These are phyloP conservation scores for Bombus superbus DNA, from an alignment of 1,140 invertebrate genomes.

Conservation along the genomic window DNA sequence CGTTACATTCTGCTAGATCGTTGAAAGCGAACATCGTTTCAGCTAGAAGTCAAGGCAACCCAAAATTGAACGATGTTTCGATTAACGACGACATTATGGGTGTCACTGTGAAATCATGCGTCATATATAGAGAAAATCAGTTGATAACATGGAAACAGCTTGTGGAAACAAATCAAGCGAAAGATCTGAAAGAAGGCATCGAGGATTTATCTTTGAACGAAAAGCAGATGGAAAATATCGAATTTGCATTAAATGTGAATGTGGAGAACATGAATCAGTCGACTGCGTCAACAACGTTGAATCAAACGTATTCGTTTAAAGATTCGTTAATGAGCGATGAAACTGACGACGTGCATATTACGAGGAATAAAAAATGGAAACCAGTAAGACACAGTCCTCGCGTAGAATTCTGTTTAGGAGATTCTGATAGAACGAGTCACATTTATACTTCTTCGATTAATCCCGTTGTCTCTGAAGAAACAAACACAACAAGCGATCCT, in stretches of 20 bases:
- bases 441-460: background rate
- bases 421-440: background rate
- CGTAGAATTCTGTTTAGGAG: conserved; percentile 49
- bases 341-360: background rate
- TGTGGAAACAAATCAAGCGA: conserved; percentile 20
- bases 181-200: background rate
- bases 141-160: conserved; percentile 77
- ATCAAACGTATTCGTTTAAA: conserved; percentile 71
- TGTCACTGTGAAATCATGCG: conserved; percentile 72
- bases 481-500: too few relatives aligned
- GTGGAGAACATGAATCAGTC: background rate
- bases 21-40: conserved; percentile 59
- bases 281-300: conserved; percentile 40
- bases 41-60: conserved; percentile 57
- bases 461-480: background rate
- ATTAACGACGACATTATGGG: conserved; percentile 71
- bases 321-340: conserved; percentile 45
- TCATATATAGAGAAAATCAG: conserved; percentile 27
- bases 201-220: background rate
- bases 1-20: background rate
- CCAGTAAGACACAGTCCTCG: conserved; percentile 59
- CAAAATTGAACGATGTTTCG: conserved; percentile 73
- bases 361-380: conserved; percentile 19
- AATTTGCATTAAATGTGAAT: background rate
- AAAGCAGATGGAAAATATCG: background rate